phyloP scores from a whole-genome alignment of 2,888 invertebrate genomes.

The Thymelicus acteon region DNA sequence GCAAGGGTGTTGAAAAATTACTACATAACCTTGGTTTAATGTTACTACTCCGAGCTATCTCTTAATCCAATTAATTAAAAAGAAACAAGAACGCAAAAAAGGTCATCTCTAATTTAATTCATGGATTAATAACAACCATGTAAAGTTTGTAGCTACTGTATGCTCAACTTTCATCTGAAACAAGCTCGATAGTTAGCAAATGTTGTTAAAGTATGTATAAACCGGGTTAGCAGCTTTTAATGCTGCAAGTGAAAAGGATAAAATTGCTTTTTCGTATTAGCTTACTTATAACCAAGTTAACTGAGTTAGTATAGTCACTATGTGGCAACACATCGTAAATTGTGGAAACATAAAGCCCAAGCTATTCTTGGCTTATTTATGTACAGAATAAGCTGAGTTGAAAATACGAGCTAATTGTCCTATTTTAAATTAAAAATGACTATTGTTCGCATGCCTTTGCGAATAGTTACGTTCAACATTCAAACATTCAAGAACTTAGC shows the following conservation, averaged over 20 bases:
- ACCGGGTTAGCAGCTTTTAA: neutral
- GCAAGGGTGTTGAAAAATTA: too few species aligned
- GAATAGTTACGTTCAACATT: too few species aligned
- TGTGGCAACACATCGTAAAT: neutral
- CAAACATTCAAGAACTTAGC: too few species aligned
- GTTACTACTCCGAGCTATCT: too few species aligned
- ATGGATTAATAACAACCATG: too few species aligned
- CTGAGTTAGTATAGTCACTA: neutral
- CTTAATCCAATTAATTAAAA: too few species aligned
- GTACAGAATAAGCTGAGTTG: neutral
- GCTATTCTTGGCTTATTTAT: neutral
- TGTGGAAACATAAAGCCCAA: neutral
- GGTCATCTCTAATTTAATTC: too few species aligned
- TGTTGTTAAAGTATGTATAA: constrained; percentile 14
- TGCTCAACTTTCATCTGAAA: constrained; percentile 9
- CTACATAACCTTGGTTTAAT: too few species aligned
- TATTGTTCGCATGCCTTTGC: neutral
- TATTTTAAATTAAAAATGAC: neutral
- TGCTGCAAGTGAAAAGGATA: constrained; percentile 8
- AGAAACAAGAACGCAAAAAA: too few species aligned
- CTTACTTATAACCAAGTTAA: neutral
- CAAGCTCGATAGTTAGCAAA: constrained; percentile 24
- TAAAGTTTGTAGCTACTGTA: neutral
- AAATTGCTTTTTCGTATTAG: constrained; percentile 22
- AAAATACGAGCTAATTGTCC: neutral